A percentile compares a stretch with the other conserved stretches of the same genome.
Conservation (phyloP, 2,797 vertebrate species). For the Enteromius trimaculatus region DNA sequence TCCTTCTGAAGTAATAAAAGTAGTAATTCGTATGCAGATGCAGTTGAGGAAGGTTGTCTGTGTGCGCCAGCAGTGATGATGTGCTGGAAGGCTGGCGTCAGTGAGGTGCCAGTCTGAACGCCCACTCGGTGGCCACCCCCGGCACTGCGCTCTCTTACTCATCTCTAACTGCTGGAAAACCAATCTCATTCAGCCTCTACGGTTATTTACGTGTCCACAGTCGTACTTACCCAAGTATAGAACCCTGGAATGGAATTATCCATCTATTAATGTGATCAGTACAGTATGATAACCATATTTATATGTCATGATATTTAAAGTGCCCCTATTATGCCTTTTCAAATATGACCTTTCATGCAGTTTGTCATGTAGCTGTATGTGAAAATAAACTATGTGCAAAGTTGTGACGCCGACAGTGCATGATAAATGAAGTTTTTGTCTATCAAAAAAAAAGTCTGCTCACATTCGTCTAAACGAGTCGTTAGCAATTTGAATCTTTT, state of each 20-base stretch:
- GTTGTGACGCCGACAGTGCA: no score
- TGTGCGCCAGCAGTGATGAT: conserved; percentile 41
- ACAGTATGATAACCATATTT: conserved; percentile 17
- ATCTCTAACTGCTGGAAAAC: conserved; percentile 54
- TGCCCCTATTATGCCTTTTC: no score
- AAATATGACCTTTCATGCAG: no score
- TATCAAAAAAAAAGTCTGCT: no score
- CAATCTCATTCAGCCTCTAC: conserved; percentile 49
- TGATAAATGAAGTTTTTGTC: no score
- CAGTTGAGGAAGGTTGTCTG: conserved; percentile 37
- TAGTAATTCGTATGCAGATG: conserved; percentile 14
- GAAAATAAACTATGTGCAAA: no score
- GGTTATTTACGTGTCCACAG: conserved; percentile 26
- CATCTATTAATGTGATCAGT: not conserved
- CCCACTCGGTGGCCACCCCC: conserved; percentile 48
- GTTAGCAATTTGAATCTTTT: no score
- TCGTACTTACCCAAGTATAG: not conserved
- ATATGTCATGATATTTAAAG: conserved; percentile 11
- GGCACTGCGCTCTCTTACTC: conserved; percentile 49
- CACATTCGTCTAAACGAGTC: no score
- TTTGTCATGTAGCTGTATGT: no score
- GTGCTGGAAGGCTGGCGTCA: conserved; percentile 56
- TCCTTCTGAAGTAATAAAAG: conserved; percentile 20
- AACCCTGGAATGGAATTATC: not conserved
- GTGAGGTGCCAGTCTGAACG: conserved; percentile 60